phyloP scores from a whole-genome alignment of 2,888 invertebrate genomes.

The Melitaea athalia region DNA sequence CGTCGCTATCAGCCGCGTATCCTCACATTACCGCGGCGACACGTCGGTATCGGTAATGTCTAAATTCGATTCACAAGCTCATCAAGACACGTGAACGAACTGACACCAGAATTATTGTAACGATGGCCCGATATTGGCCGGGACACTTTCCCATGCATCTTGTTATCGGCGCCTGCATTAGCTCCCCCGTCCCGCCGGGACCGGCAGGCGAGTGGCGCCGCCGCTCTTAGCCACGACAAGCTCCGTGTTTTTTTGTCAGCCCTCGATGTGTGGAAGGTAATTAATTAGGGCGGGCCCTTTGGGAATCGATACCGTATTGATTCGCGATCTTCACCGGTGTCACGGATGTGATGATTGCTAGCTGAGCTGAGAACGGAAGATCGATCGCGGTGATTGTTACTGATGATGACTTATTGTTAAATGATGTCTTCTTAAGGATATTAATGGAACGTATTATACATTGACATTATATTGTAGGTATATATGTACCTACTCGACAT shows the following conservation, averaged over 20 bases:
- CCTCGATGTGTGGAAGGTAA: constrained; percentile 63
- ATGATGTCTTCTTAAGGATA: too few species aligned
- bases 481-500: too few species aligned
- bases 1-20: neutral
- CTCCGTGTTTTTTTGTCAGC: constrained; percentile 64
- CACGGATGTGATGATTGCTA: neutral
- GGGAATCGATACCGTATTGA: constrained; percentile 24
- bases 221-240: constrained; percentile 73
- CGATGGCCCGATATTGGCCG: constrained; percentile 39
- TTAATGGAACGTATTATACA: too few species aligned
- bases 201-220: constrained; percentile 61
- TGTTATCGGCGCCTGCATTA: constrained; percentile 65
- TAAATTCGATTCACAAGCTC: constrained; percentile 18
- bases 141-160: constrained; percentile 63
- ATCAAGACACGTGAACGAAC: constrained; percentile 8
- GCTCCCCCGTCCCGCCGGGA: constrained; percentile 33
- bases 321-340: constrained; percentile 21
- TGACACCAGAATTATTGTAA: constrained; percentile 12
- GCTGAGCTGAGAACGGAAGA: too few species aligned
- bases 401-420: neutral
- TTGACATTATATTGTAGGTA: too few species aligned
- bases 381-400: too few species aligned
- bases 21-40: neutral
- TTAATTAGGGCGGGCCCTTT: constrained; percentile 65
- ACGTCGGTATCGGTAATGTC: constrained; percentile 3